phyloP scores from a whole-genome alignment of 2,113 vertebrate species.

The Myiozetetes cayanensis region DNA sequence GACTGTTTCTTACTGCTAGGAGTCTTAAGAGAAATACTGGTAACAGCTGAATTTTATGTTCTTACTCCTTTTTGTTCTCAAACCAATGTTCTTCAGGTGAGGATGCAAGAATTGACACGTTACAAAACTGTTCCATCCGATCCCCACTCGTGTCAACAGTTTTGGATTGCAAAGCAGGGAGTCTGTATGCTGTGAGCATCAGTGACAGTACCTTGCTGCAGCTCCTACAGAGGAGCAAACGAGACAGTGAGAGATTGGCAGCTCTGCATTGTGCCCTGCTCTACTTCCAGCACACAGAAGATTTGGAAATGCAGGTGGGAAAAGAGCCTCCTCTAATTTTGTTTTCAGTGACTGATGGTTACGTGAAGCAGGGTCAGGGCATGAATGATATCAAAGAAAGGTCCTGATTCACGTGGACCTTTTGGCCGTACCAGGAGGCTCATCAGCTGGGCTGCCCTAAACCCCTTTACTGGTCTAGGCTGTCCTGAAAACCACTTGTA shows the following conservation, averaged over 20 bases:
- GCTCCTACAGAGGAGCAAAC: constrained; percentile 69
- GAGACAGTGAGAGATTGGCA: constrained; percentile 82
- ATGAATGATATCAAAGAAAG: neutral
- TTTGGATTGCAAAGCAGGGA: constrained; percentile 77
- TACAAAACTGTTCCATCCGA: constrained; percentile 47
- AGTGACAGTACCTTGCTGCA: constrained; percentile 72
- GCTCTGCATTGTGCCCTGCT: constrained; percentile 86
- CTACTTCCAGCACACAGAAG: constrained; percentile 21
- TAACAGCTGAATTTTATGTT: neutral
- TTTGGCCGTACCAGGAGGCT: neutral
- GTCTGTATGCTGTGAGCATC: constrained; percentile 69
- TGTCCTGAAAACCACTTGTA: neutral
- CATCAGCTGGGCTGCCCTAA: neutral
- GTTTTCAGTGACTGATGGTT: neutral
- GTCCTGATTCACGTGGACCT: neutral
- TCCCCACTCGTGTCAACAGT: constrained; percentile 57
- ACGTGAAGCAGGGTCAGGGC: neutral
- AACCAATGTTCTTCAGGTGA: constrained; percentile 56
- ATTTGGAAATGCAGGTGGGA: constrained; percentile 73
- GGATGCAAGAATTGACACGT: constrained; percentile 49
- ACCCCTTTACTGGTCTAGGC: neutral
- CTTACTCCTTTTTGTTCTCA: neutral
- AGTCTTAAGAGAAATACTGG: neutral
- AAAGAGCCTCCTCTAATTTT: neutral
- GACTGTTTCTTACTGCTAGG: neutral